Evolutionary conservation across 2,797 vertebrate species (phyloP).

Genomic region (Limosa lapponica): DNA sequence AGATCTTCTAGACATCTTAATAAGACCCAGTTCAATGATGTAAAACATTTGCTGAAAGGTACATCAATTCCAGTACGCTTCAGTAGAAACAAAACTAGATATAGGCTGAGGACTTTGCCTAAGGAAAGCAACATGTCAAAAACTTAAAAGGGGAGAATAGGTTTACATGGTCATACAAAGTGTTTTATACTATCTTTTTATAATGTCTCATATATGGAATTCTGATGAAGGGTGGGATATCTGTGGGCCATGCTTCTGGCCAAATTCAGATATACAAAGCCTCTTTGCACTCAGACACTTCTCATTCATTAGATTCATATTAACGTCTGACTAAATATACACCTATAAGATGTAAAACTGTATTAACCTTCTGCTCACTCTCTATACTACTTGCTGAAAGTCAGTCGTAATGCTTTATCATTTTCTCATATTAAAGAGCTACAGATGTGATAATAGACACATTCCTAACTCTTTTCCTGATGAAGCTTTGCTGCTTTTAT

Average conservation of each 20-base stretch:
- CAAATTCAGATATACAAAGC: background rate
- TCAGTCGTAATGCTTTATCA: background rate
- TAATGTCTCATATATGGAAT: background rate
- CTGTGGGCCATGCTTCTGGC: background rate
- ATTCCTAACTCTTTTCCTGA: background rate
- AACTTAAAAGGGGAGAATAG: background rate
- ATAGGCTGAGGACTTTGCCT: background rate
- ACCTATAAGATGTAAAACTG: background rate
- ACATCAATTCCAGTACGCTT: background rate
- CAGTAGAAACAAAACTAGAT: background rate
- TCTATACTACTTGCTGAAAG: background rate
- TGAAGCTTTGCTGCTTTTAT: background rate
- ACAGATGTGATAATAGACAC: background rate
- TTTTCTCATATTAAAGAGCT: background rate
- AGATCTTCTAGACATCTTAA: constrained; percentile 25
- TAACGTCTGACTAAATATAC: background rate
- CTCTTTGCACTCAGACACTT: background rate
- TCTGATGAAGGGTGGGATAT: background rate
- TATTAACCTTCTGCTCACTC: background rate
- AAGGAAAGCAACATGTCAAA: background rate
- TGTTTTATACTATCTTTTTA: background rate
- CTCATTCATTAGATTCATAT: background rate
- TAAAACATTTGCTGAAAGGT: constrained; percentile 50
- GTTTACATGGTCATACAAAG: background rate
- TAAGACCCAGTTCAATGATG: constrained; percentile 22